phyloP scores from a whole-genome alignment of 2,888 invertebrate genomes.

The Ischnura elegans region DNA sequence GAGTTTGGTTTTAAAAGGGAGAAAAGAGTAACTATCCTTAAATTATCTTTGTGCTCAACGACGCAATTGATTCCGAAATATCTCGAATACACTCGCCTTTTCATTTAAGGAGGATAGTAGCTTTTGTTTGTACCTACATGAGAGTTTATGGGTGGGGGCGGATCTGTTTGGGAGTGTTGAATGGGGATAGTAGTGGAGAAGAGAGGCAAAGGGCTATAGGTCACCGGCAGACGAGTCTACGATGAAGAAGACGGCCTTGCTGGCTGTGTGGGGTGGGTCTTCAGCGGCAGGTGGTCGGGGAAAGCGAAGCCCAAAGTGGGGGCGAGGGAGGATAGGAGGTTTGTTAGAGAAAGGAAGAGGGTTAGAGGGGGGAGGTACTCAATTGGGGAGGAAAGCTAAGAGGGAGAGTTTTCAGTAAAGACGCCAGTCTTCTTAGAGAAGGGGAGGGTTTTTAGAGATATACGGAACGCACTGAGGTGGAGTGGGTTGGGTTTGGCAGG shows the following conservation, averaged over 20 bases:
- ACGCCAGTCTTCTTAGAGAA: background rate
- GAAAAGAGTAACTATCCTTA: background rate
- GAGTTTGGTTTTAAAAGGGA: background rate
- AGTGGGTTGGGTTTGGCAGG: background rate
- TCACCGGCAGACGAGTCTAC: background rate
- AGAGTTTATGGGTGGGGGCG: background rate
- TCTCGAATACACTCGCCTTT: background rate
- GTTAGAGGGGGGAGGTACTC: background rate
- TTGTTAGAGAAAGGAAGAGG: background rate
- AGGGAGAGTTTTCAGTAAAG: conserved; percentile 10
- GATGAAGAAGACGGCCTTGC: background rate
- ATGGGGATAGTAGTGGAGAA: background rate
- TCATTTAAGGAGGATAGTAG: background rate
- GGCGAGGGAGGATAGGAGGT: background rate
- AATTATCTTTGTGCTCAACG: background rate
- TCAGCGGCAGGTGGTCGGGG: conserved; percentile 5
- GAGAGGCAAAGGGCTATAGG: background rate
- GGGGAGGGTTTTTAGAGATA: background rate
- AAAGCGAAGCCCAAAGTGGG: background rate
- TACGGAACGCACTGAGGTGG: background rate
- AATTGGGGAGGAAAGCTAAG: background rate
- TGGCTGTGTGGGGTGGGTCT: background rate
- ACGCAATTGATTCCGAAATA: background rate
- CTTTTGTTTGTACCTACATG: too few species aligned
- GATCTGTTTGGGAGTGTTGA: background rate